Percentiles rank a stretch among this genome's conserved stretches.
Evolutionary conservation across 2,888 invertebrate genomes (phyloP).

Genomic region (Synergus laeviventris): DNA sequence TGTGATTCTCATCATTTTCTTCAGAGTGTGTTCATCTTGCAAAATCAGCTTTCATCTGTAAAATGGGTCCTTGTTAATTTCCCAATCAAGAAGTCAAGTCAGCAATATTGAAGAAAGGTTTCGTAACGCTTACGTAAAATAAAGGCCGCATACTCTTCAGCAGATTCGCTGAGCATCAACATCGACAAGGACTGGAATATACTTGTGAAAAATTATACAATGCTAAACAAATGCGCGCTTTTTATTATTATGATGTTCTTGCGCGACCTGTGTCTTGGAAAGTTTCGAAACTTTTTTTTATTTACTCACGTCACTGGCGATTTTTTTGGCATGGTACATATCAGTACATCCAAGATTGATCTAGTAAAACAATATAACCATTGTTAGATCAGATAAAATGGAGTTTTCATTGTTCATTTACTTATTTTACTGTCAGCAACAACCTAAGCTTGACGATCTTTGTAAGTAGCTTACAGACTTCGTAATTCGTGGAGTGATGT

Average conservation of each 20-base stretch:
- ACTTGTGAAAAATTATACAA: conserved; percentile 11
- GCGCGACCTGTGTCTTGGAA: conserved; percentile 3
- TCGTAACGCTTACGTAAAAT: conserved; percentile 41
- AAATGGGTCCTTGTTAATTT: conserved; percentile 36
- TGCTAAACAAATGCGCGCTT: not conserved
- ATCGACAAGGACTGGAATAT: conserved; percentile 11
- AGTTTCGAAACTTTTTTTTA: conserved; percentile 6
- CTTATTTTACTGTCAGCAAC: conserved; percentile 9
- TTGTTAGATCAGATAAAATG: not conserved
- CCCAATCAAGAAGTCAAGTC: conserved; percentile 45
- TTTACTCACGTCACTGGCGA: not conserved
- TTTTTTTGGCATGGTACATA: not conserved
- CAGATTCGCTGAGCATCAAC: conserved; percentile 26
- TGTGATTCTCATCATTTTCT: not conserved
- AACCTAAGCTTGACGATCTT: conserved; percentile 8
- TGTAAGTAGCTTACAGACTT: conserved; percentile 37
- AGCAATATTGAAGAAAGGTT: conserved; percentile 45
- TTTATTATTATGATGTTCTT: conserved; percentile 29
- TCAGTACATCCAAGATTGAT: not conserved
- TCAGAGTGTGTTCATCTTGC: not conserved
- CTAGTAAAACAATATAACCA: not conserved
- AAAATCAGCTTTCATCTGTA: conserved; percentile 5
- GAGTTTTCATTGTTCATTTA: not conserved
- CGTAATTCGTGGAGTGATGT: conserved; percentile 67
- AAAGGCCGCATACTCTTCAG: not conserved